Percentiles rank a stretch among this genome's conserved stretches.
Conservation (phyloP, 2,113 vertebrate species). For the Prunella fulvescens region DNA sequence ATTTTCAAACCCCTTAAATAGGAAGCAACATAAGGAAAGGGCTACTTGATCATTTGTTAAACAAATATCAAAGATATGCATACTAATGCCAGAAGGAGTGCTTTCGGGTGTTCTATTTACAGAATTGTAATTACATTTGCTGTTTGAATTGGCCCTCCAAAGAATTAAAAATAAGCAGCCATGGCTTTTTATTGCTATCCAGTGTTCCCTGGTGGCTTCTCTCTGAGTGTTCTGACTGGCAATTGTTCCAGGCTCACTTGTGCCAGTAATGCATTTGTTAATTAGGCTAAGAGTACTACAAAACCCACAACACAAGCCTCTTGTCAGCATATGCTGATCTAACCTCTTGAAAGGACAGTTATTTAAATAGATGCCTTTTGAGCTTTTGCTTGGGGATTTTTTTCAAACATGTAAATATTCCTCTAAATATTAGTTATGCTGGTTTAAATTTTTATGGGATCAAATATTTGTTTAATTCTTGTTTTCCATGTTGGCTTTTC, state of each 20-base stretch:
- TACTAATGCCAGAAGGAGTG: conserved; percentile 59
- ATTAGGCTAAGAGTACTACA: conserved; percentile 13
- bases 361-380: neutral
- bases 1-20: conserved; percentile 33
- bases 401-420: conserved; percentile 27
- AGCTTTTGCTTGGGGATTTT: neutral
- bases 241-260: conserved; percentile 41
- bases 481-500: neutral
- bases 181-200: conserved; percentile 42
- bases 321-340: conserved; percentile 21
- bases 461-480: conserved; percentile 52
- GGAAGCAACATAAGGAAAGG: conserved; percentile 35
- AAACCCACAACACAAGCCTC: conserved; percentile 30
- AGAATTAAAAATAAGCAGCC: conserved; percentile 60
- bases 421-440: conserved; percentile 29
- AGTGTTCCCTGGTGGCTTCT: conserved; percentile 49
- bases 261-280: conserved; percentile 7
- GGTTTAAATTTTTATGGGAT: conserved; percentile 49
- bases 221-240: conserved; percentile 27
- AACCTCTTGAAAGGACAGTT: conserved; percentile 3
- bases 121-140: conserved; percentile 72
- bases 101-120: conserved; percentile 65
- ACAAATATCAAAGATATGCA: conserved; percentile 60
- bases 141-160: conserved; percentile 66
- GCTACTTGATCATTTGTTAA: conserved; percentile 60